These are phyloP conservation scores for Embidobia sp. DNA, from an alignment of 2,888 invertebrate genomes.

Conservation along the genomic window DNA sequence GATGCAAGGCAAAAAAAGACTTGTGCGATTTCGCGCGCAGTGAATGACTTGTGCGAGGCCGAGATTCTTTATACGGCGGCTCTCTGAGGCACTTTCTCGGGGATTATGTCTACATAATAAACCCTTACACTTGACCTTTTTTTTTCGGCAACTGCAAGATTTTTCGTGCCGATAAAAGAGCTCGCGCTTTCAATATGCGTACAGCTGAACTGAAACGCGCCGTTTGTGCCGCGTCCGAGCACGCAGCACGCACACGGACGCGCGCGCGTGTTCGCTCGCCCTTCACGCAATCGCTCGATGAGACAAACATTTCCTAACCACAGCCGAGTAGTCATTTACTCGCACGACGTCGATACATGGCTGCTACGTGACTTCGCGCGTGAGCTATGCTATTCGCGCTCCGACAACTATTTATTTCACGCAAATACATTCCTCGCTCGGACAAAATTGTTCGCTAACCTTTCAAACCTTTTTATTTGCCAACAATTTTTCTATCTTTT, in stretches of 20 bases:
- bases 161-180: constrained; percentile 52
- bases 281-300: constrained; percentile 61
- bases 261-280: constrained; percentile 33
- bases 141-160: constrained; percentile 55
- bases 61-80: constrained; percentile 44
- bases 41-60: constrained; percentile 33
- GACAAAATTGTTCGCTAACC: constrained; percentile 4
- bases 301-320: constrained; percentile 59
- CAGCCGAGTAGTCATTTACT: constrained; percentile 53
- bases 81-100: constrained; percentile 59
- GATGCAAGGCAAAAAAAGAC: too few relatives aligned
- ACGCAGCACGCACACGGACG: background rate
- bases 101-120: constrained; percentile 60
- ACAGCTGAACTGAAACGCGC: constrained; percentile 36
- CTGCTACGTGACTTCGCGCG: constrained; percentile 56
- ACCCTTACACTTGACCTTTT: constrained; percentile 48
- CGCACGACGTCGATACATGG: constrained; percentile 58
- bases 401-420: constrained; percentile 35
- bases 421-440: constrained; percentile 19
- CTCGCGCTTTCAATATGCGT: constrained; percentile 37
- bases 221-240: background rate
- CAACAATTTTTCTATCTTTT: too few relatives aligned
- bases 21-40: background rate
- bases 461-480: constrained; percentile 6
- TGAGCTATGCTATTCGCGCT: constrained; percentile 42